Evolutionary conservation across 2,113 vertebrate species (phyloP).

Genomic region (Passer montanus): DNA sequence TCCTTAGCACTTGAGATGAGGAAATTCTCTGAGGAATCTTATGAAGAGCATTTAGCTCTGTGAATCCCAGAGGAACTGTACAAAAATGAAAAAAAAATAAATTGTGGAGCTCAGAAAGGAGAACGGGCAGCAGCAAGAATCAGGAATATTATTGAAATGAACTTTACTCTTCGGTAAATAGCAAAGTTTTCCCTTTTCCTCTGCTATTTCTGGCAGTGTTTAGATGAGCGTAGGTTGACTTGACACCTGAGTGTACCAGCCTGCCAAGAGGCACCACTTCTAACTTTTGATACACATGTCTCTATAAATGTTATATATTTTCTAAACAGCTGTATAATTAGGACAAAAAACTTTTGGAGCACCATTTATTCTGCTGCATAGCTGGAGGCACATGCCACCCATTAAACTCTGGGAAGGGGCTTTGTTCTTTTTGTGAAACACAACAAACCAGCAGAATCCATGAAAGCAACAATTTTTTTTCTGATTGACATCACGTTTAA

Average conservation of each 20-base stretch:
- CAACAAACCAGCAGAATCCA: neutral
- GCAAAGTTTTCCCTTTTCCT: neutral
- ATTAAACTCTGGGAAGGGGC: neutral
- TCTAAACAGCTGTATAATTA: neutral
- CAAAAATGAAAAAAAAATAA: neutral
- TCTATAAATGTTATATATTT: neutral
- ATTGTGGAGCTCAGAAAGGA: neutral
- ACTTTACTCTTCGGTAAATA: neutral
- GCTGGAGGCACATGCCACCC: neutral
- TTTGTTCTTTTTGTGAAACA: neutral
- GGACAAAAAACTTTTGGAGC: neutral
- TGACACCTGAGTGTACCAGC: fast-evolving
- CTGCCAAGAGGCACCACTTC: neutral
- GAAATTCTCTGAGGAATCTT: neutral
- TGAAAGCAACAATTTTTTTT: neutral
- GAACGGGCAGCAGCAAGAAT: neutral
- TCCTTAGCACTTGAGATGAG: neutral
- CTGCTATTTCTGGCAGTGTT: neutral
- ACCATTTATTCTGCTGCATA: neutral
- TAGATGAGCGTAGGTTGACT: neutral
- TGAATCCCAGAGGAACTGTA: neutral
- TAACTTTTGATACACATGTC: neutral
- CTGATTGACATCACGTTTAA: fast-evolving
- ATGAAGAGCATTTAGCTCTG: neutral
- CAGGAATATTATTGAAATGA: neutral